These are phyloP conservation scores for Myotis planiceps DNA, from an alignment of 2,797 vertebrate species.

Conservation along the genomic window DNA sequence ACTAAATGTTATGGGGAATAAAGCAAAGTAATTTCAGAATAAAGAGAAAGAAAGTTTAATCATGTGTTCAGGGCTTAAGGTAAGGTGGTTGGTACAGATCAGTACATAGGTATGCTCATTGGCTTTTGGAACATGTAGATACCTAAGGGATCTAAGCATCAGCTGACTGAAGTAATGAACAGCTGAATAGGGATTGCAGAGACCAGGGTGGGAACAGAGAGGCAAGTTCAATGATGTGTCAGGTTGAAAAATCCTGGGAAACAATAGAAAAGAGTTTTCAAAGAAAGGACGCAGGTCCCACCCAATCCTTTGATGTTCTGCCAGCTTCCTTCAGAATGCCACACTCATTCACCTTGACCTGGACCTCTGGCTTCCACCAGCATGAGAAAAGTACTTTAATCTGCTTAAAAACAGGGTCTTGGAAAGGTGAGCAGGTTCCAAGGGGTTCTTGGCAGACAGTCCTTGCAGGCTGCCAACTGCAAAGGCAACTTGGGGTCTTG, in stretches of 20 bases:
- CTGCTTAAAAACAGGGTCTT: slow-evolving; percentile 58
- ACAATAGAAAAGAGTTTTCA: slow-evolving; percentile 56
- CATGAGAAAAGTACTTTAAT: slow-evolving; percentile 47
- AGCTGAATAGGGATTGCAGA: background rate
- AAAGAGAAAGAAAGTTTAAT: background rate
- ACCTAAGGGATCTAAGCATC: background rate
- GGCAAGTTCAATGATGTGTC: slow-evolving; percentile 15
- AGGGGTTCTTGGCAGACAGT: slow-evolving; percentile 47
- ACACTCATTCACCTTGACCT: slow-evolving; percentile 62
- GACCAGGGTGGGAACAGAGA: background rate
- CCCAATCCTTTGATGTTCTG: slow-evolving; percentile 48
- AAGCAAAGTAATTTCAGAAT: background rate
- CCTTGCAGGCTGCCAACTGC: background rate
- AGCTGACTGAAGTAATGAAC: background rate
- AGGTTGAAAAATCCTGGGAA: background rate
- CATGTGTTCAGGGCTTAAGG: background rate
- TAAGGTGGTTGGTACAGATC: background rate
- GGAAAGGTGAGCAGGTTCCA: slow-evolving; percentile 48
- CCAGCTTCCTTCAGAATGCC: slow-evolving; percentile 58
- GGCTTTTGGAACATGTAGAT: background rate
- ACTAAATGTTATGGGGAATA: background rate
- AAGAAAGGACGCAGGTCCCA: slow-evolving; percentile 35
- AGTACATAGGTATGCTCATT: background rate
- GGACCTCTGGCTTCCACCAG: slow-evolving; percentile 57
- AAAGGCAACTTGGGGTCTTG: slow-evolving; percentile 33